Conservation (phyloP, 1,140 invertebrate species). For the Chironomus striatipennis region DNA sequence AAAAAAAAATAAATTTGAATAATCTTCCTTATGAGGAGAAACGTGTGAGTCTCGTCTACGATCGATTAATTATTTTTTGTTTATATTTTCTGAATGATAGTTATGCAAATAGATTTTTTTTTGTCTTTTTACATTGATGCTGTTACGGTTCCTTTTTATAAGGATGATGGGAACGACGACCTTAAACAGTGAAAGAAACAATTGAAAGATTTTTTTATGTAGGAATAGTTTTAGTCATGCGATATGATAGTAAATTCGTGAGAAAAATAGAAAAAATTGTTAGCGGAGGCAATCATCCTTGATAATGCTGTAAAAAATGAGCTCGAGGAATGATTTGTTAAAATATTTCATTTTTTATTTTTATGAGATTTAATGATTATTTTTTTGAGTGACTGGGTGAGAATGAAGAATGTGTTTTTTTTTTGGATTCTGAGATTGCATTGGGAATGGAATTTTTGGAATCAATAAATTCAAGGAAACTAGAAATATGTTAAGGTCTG, state of each 20-base stretch:
- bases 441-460: too few relatives aligned
- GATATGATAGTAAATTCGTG: constrained; percentile 7
- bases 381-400: too few relatives aligned
- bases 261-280: background rate
- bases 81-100: background rate
- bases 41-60: background rate
- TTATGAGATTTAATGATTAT: too few relatives aligned
- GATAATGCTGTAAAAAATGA: too few relatives aligned
- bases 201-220: constrained; percentile 6
- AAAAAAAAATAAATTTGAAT: background rate
- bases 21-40: background rate
- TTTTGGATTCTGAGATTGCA: too few relatives aligned
- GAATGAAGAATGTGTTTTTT: too few relatives aligned
- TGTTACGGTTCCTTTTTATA: background rate
- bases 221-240: background rate
- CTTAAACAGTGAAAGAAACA: background rate
- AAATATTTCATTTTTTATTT: too few relatives aligned
- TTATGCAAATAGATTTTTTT: constrained; percentile 21
- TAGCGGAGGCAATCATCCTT: too few relatives aligned
- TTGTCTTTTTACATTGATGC: background rate
- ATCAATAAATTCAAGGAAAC: too few relatives aligned
- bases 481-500: too few relatives aligned
- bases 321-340: too few relatives aligned
- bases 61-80: constrained; percentile 23
- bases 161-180: background rate